Evolutionary conservation across 2,888 invertebrate genomes (phyloP).

Genomic region (Frankliniella fusca): DNA sequence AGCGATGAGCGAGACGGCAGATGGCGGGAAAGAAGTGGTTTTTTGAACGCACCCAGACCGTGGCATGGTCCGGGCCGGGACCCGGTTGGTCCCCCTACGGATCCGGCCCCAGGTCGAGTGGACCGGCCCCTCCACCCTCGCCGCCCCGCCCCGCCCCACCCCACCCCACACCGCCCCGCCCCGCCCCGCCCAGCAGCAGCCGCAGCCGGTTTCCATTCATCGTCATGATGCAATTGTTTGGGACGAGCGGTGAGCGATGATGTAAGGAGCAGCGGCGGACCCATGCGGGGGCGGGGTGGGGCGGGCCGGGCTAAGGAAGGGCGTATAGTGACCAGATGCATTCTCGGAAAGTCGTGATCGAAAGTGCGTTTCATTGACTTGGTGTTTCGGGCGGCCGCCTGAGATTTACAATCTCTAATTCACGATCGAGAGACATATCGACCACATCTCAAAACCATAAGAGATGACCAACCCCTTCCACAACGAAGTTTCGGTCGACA

Average conservation of each 20-base stretch:
- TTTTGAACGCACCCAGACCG: neutral
- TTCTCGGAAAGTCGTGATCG: neutral
- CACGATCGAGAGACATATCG: too few species aligned
- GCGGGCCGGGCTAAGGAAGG: neutral
- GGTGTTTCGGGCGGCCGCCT: too few species aligned
- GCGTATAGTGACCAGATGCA: neutral
- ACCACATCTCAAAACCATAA: too few species aligned
- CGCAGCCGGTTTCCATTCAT: slow-evolving; percentile 24
- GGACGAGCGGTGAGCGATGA: slow-evolving; percentile 19
- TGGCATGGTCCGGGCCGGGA: slow-evolving; percentile 1
- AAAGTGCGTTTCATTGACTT: neutral
- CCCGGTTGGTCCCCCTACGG: neutral
- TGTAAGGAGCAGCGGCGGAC: neutral
- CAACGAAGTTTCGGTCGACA: too few species aligned
- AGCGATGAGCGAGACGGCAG: too few species aligned
- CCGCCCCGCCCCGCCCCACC: neutral
- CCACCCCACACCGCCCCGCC: neutral
- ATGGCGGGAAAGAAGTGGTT: neutral
- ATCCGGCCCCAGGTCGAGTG: neutral
- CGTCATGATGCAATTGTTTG: slow-evolving; percentile 18
- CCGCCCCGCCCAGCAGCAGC: neutral
- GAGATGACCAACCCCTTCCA: too few species aligned
- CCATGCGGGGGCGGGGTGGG: neutral
- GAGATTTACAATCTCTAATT: too few species aligned
- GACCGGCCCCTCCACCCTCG: neutral